Percentiles rank a stretch among this genome's conserved stretches.
Evolutionary conservation across 2,797 vertebrate genomes (phyloP).

Genomic region (Austrolebias charrua): DNA sequence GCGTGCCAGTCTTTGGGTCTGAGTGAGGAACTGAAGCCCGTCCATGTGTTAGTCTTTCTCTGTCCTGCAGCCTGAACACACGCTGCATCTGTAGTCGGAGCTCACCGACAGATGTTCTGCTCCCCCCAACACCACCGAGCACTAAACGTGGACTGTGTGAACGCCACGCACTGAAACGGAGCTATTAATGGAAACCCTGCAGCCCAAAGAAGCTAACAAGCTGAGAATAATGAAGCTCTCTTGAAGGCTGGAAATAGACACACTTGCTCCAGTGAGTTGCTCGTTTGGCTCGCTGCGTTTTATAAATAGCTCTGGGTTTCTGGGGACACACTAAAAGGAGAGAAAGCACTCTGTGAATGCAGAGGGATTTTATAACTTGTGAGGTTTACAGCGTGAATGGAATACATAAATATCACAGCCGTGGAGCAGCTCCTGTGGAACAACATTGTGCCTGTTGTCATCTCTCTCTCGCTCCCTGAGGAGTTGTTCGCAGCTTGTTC

Average conservation of each 20-base stretch:
- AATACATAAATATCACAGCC: conserved; percentile 62
- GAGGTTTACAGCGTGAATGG: conserved; percentile 61
- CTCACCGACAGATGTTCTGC: conserved; percentile 43
- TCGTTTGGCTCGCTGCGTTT: conserved; percentile 49
- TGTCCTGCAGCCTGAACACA: conserved; percentile 7
- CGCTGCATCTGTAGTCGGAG: conserved; percentile 24
- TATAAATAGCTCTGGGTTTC: conserved; percentile 75
- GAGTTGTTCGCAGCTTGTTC: conserved; percentile 50
- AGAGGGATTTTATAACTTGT: conserved; percentile 61
- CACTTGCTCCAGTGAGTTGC: conserved; percentile 58
- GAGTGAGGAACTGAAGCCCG: too few relatives aligned
- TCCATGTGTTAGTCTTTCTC: too few relatives aligned
- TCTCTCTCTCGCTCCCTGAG: conserved; percentile 41
- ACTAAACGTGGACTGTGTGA: conserved; percentile 56
- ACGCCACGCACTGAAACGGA: conserved; percentile 27
- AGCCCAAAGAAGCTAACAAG: conserved; percentile 69
- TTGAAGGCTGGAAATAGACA: conserved; percentile 72
- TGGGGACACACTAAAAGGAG: conserved; percentile 53
- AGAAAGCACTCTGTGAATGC: conserved; percentile 41
- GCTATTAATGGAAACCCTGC: conserved; percentile 69
- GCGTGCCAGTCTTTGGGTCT: too few relatives aligned
- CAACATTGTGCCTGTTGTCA: conserved; percentile 42
- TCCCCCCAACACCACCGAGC: conserved; percentile 38
- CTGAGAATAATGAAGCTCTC: conserved; percentile 70
- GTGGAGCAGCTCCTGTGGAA: conserved; percentile 39